Evolutionary conservation across 1,140 invertebrate species (phyloP).

Genomic region (Drosophila suzukii): DNA sequence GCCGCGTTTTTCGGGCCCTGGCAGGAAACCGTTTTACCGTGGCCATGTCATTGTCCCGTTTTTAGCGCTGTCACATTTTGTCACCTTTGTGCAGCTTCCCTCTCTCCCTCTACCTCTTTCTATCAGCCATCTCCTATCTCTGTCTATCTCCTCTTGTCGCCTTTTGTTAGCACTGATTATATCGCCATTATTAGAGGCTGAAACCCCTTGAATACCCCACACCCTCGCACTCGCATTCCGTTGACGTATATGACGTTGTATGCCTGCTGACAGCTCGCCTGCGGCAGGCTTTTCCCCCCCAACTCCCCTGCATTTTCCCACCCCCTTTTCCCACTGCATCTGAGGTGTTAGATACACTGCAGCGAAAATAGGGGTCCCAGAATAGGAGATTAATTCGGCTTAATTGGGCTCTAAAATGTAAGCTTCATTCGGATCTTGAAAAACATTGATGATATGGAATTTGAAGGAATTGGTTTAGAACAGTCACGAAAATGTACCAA

Average conservation of each 20-base stretch:
- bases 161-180: constrained; percentile 48
- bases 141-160: constrained; percentile 35
- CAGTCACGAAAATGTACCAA: no score
- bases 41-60: constrained; percentile 57
- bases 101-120: constrained; percentile 24
- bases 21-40: constrained; percentile 17
- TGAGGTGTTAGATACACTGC: constrained; percentile 26
- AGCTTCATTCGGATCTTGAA: no score
- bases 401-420: no score
- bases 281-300: constrained; percentile 8
- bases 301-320: neutral
- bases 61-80: constrained; percentile 38
- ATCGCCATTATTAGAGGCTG: constrained; percentile 53
- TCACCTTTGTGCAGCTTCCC: constrained; percentile 54
- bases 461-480: no score
- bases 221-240: constrained; percentile 19
- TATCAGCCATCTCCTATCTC: neutral
- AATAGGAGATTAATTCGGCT: no score
- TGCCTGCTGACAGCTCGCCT: constrained; percentile 70
- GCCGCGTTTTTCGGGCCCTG: constrained; percentile 13
- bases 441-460: no score
- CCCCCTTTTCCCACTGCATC: neutral
- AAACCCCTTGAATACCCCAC: constrained; percentile 7
- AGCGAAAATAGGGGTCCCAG: no score
- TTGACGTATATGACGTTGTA: constrained; percentile 78